Evolutionary conservation across 2,113 vertebrate genomes (phyloP).

Genomic region (Amazona guildingii): DNA sequence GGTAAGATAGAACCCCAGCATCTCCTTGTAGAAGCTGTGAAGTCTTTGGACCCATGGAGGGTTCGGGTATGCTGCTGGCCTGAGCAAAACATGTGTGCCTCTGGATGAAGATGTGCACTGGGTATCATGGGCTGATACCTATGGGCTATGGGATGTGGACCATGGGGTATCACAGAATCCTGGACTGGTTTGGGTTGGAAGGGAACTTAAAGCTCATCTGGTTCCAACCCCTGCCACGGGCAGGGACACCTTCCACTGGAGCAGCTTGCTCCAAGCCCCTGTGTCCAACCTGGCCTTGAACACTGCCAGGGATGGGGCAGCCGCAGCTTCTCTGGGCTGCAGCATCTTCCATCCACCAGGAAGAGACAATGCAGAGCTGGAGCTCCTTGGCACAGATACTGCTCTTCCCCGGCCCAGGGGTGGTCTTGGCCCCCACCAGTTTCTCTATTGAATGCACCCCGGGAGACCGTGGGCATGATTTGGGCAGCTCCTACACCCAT

Average conservation of each 20-base stretch:
- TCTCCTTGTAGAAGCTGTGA: rapidly evolving
- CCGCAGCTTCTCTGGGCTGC: background rate
- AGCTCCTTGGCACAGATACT: background rate
- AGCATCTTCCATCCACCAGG: background rate
- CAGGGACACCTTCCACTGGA: background rate
- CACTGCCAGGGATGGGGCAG: background rate
- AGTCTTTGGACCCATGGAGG: rapidly evolving
- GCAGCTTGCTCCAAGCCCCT: background rate
- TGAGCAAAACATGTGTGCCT: rapidly evolving
- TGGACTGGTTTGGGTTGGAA: background rate
- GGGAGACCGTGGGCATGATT: too few species aligned
- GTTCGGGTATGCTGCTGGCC: background rate
- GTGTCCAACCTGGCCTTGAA: background rate
- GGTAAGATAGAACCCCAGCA: background rate
- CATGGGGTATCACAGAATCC: background rate
- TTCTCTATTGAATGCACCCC: background rate
- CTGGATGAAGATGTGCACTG: rapidly evolving
- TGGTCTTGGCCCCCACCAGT: background rate
- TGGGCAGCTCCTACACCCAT: background rate
- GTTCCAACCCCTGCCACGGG: background rate
- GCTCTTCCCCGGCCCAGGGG: background rate
- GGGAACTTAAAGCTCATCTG: background rate
- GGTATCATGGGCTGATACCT: background rate
- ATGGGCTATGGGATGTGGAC: background rate
- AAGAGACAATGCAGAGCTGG: rapidly evolving